These are phyloP conservation scores for Tetramorium parvispinum DNA, from an alignment of 1,140 invertebrate species.

Conservation along the genomic window DNA sequence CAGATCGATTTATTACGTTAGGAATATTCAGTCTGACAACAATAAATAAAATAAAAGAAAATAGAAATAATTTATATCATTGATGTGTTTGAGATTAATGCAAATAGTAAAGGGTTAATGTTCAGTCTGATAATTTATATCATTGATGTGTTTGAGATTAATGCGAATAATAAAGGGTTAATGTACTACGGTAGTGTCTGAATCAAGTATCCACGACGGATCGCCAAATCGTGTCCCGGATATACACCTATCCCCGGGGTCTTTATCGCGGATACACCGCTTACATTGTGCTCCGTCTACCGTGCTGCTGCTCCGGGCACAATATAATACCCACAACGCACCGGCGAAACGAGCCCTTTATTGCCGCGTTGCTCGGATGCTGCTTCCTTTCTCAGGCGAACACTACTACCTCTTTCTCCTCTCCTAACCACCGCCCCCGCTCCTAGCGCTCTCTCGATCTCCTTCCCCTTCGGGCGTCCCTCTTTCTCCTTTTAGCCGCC, in stretches of 20 bases:
- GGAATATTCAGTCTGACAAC: background rate
- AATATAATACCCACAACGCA: conserved; percentile 74
- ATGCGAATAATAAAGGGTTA: background rate
- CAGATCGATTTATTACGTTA: background rate
- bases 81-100: background rate
- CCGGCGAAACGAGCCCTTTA: conserved; percentile 82
- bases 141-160: background rate
- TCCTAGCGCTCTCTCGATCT: conserved; percentile 7
- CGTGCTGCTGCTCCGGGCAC: conserved; percentile 49
- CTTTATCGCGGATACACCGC: conserved; percentile 69
- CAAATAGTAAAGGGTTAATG: background rate
- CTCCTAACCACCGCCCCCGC: background rate
- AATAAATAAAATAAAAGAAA: background rate
- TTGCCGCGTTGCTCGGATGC: conserved; percentile 82
- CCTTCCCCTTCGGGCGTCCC: conserved; percentile 40
- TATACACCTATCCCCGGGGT: conserved; percentile 39
- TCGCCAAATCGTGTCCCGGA: conserved; percentile 47
- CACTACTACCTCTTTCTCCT: conserved; percentile 18
- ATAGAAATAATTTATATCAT: background rate
- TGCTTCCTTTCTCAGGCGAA: conserved; percentile 83
- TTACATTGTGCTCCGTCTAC: conserved; percentile 64
- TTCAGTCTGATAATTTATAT: too few relatives aligned
- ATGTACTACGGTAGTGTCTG: background rate
- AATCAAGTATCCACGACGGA: conserved; percentile 40
- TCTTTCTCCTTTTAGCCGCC: conserved; percentile 30